Evolutionary conservation across 2,888 invertebrate species (phyloP).

Genomic region (Serripes groenlandicus): DNA sequence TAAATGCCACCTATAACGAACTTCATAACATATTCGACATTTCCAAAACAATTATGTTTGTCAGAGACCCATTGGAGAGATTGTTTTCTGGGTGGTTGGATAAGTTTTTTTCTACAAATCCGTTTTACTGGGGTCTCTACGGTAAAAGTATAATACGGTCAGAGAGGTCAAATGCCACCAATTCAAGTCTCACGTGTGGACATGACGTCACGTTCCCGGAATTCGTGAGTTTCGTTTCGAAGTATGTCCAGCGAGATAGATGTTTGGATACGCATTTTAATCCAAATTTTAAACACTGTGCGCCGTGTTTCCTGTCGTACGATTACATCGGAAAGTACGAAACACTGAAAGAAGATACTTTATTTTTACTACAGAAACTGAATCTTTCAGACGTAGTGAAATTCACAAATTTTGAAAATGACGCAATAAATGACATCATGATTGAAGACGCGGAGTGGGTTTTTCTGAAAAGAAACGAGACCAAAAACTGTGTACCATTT

Average conservation of each 20-base stretch:
- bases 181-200: constrained; percentile 57
- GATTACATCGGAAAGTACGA: constrained; percentile 73
- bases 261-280: constrained; percentile 68
- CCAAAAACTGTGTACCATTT: constrained; percentile 54
- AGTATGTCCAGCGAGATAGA: constrained; percentile 31
- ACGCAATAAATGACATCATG: constrained; percentile 33
- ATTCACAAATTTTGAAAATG: constrained; percentile 26
- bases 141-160: constrained; percentile 48
- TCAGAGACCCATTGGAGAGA: constrained; percentile 67
- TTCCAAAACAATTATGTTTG: constrained; percentile 57
- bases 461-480: constrained; percentile 31
- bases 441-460: constrained; percentile 32
- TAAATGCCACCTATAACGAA: constrained; percentile 14
- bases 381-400: constrained; percentile 26
- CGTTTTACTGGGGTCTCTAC: constrained; percentile 55
- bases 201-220: constrained; percentile 69
- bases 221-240: constrained; percentile 62
- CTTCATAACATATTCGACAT: constrained; percentile 11
- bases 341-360: constrained; percentile 64
- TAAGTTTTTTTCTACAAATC: constrained; percentile 69
- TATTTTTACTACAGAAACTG: constrained; percentile 51
- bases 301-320: constrained; percentile 65
- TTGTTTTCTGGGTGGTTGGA: constrained; percentile 73
- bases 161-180: constrained; percentile 37
- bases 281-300: constrained; percentile 68